Base-by-base conservation (phyloP, 2,797 vertebrate species). In the Sandelia bainsii region DNA sequence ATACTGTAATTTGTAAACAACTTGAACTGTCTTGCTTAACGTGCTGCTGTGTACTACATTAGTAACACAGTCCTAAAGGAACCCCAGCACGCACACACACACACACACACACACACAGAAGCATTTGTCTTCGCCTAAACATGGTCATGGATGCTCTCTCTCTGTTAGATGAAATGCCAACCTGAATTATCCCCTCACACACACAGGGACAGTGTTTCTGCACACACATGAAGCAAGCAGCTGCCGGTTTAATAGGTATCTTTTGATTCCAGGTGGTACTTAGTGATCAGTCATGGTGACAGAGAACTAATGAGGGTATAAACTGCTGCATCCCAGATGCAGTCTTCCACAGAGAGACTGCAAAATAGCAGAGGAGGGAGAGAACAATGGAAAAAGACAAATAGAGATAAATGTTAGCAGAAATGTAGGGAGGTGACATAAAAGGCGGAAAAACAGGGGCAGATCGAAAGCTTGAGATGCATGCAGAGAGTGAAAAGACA, bases 281-380 rank as follows among this genome's bases (percentile, higher is more conserved):
- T 95, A 93, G 94, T 92, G 93, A 95, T 95, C 92, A 29, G 94
- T 95, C 94, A 93, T 84, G 93, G 94, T 94, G 95, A 96, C 94
- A 87, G 91, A 73, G 63, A 91, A 76, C 93, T 97, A 96, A 97
- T 97, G 95, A 95, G 94, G 93, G 94, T 95, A 95, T 95, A 95
- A 95, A 96, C 93, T 80, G 89, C 88, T 89, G 91, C 93, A 92
- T 92, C 92, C 75, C 79, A 92, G 90, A 90, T 84, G 89, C 91
- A 89, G 90, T 93, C 93, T 92, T 93, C 87, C 93, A 87, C 57
- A 67, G 51, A 74, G 27, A 75, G 57, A 9, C 53, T 57, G 52
- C 60, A 90, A 86, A 79, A 70, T 54, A 72, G 74, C 44, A 60
- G 61, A 57, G 66, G 49, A 45, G 45, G 50, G 48, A 0, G 20